A percentile compares a stretch with the other conserved stretches of the same genome.
phyloP scores from a whole-genome alignment of 2,113 vertebrate genomes.

The Origma solitaria region DNA sequence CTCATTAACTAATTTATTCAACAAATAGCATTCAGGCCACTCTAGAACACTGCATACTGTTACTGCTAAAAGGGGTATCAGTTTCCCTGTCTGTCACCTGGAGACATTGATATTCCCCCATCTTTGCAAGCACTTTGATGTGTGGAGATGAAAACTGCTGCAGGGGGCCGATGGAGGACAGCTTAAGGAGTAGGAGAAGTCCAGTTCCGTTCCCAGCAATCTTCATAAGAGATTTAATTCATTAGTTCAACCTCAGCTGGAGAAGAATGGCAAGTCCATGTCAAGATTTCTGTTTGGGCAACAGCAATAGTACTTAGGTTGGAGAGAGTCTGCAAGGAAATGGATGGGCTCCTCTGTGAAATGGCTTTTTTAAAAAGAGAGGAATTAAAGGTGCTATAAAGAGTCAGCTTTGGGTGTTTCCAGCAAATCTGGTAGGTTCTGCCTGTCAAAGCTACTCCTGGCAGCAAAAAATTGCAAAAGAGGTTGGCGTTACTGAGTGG shows the following conservation, averaged over 20 bases:
- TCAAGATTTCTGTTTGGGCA: neutral
- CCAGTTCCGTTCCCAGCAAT: neutral
- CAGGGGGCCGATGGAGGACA: neutral
- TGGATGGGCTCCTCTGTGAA: neutral
- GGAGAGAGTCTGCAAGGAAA: neutral
- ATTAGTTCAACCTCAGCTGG: neutral
- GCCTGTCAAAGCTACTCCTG: neutral
- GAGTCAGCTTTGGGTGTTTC: neutral
- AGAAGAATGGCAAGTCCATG: neutral
- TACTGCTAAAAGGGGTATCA: conserved; percentile 54
- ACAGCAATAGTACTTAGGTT: accelerated
- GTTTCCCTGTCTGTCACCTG: conserved; percentile 62
- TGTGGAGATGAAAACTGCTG: neutral
- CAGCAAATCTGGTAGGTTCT: neutral
- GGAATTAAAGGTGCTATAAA: neutral
- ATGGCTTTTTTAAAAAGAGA: neutral
- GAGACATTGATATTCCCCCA: conserved; percentile 49
- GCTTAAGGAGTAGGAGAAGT: neutral
- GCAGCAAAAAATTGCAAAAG: neutral
- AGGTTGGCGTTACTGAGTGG: neutral
- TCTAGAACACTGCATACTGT: conserved; percentile 59
- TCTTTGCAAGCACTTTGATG: conserved; percentile 28
- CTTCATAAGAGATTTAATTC: neutral
- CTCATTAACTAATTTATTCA: conserved; percentile 68
- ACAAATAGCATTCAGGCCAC: conserved; percentile 56